phyloP scores from a whole-genome alignment of 2,797 vertebrate genomes.

The Poecilia gillii region DNA sequence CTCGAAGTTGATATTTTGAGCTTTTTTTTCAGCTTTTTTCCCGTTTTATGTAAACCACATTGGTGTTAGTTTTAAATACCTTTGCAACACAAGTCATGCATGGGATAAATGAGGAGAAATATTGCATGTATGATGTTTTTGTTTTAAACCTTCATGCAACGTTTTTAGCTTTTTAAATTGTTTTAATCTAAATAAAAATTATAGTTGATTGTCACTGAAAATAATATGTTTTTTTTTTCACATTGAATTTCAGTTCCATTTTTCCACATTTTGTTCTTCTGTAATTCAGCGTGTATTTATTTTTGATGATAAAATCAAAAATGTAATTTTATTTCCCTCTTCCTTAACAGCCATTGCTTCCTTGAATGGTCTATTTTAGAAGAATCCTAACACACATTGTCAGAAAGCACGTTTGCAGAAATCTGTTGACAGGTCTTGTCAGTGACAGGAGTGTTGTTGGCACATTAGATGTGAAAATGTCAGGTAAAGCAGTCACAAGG shows the following conservation, averaged over 20 bases:
- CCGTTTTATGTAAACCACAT: not conserved
- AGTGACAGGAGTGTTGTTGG: slow-evolving; percentile 39
- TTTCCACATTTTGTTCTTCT: not conserved
- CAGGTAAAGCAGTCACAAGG: slow-evolving; percentile 9
- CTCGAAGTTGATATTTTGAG: not conserved
- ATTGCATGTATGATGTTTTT: not conserved
- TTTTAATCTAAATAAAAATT: not conserved
- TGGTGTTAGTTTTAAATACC: not conserved
- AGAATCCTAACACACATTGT: not conserved
- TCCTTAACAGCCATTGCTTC: not conserved
- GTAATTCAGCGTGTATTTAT: not conserved
- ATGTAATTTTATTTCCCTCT: not conserved
- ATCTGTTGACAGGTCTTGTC: slow-evolving; percentile 22
- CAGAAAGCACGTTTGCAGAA: not conserved
- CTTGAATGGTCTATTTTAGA: not conserved
- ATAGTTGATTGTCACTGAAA: not conserved
- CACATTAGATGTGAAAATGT: slow-evolving; percentile 9
- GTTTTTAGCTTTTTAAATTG: not conserved
- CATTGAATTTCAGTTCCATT: not conserved
- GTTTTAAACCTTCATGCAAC: not conserved
- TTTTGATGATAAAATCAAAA: not conserved
- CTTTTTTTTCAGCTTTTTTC: not conserved
- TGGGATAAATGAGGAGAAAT: not conserved
- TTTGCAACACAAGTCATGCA: not conserved
- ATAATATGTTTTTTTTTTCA: not conserved